Evolutionary conservation across 2,113 vertebrate species (phyloP).

Genomic region (Chloropsis cyanopogon): DNA sequence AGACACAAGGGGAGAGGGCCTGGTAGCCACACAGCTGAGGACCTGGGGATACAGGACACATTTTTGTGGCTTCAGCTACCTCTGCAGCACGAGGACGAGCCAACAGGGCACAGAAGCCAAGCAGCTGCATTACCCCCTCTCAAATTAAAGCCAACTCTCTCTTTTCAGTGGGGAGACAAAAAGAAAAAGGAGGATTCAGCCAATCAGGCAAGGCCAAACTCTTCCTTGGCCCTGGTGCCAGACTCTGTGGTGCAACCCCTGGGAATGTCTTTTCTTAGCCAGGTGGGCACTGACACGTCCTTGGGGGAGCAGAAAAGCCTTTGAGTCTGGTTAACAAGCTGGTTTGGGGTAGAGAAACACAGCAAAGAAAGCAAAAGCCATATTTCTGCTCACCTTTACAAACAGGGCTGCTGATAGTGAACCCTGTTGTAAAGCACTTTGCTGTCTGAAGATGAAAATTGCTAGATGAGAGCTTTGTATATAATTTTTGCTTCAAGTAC

Average conservation of each 20-base stretch:
- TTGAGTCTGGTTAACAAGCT: neutral
- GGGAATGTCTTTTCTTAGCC: neutral
- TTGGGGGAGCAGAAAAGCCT: neutral
- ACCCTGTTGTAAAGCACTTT: neutral
- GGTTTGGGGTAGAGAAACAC: neutral
- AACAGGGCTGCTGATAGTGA: neutral
- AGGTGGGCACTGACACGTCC: accelerated
- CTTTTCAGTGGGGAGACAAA: neutral
- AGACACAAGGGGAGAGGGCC: neutral
- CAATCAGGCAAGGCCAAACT: neutral
- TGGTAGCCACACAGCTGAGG: accelerated
- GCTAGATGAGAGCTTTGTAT: slow-evolving; percentile 4
- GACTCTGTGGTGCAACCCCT: accelerated
- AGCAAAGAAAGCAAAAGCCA: neutral
- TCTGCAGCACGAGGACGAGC: accelerated
- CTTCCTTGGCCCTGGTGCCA: accelerated
- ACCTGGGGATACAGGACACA: neutral
- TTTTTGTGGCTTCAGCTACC: neutral
- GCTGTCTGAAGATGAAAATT: neutral
- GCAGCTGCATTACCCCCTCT: accelerated
- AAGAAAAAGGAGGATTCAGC: neutral
- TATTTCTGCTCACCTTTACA: neutral
- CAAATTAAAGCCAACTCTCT: neutral
- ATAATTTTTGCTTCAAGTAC: slow-evolving; percentile 16
- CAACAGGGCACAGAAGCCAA: neutral